Percentiles rank a stretch among this genome's conserved stretches.
phyloP scores from a whole-genome alignment of 2,113 vertebrate genomes.

The Conger conger region DNA sequence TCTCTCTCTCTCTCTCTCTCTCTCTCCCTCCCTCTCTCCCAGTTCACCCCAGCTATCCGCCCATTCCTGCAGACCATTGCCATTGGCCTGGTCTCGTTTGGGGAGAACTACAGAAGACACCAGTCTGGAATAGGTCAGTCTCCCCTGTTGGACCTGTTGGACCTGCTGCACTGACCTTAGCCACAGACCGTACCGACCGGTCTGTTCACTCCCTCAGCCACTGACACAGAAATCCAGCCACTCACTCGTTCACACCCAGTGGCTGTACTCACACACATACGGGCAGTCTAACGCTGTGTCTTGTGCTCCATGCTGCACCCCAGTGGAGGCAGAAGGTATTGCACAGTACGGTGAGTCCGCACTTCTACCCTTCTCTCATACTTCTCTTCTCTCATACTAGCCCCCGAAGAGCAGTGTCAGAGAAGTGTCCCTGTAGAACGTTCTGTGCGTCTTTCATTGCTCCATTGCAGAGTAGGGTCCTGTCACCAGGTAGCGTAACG shows the following conservation, averaged over 20 bases:
- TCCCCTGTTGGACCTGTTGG: neutral
- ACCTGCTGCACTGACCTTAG: neutral
- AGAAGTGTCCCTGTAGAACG: neutral
- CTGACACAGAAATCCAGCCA: conserved; percentile 18
- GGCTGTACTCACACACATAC: neutral
- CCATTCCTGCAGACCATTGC: conserved; percentile 86
- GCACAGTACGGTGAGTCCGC: conserved; percentile 71
- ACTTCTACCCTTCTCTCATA: conserved; percentile 22
- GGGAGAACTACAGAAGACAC: conserved; percentile 85
- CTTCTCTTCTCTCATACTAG: conserved; percentile 32
- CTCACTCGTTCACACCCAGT: neutral
- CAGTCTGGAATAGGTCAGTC: conserved; percentile 81
- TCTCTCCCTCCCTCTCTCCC: conserved; percentile 18
- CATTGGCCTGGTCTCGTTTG: conserved; percentile 86
- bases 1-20: conserved; percentile 1
- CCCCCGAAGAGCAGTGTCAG: neutral
- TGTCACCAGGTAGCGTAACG: no score
- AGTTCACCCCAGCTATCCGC: conserved; percentile 86
- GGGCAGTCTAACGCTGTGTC: conserved; percentile 39
- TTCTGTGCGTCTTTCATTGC: neutral
- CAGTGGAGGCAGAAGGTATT: conserved; percentile 72
- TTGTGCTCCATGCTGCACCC: conserved; percentile 70
- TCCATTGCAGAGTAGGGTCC: neutral
- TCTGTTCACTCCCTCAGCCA: conserved; percentile 17
- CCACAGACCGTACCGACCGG: conserved; percentile 19